phyloP scores from a whole-genome alignment of 2,888 invertebrate genomes.

The Aporophyla lueneburgensis region DNA sequence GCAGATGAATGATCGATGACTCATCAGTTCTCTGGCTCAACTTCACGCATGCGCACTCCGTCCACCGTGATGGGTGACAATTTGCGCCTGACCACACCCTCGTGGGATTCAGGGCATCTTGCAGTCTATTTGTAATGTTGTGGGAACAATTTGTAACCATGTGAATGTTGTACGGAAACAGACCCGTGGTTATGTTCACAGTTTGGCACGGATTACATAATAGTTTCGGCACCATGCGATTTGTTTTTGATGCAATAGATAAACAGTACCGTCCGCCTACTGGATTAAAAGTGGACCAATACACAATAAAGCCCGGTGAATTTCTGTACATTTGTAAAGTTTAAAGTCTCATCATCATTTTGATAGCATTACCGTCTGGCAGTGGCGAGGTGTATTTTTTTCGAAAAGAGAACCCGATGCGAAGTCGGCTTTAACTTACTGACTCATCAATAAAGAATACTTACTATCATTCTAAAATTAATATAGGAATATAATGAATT shows the following conservation, averaged over 20 bases:
- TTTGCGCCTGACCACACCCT: slow-evolving; percentile 51
- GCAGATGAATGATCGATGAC: slow-evolving; percentile 53
- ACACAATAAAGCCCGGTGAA: background rate
- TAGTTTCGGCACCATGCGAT: background rate
- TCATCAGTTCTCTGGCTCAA: slow-evolving; percentile 27
- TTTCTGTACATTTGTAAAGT: background rate
- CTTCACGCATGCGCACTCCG: slow-evolving; percentile 35
- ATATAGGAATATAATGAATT: too few species aligned
- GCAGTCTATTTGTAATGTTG: slow-evolving; percentile 42
- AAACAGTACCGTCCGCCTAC: background rate
- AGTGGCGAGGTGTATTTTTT: too few species aligned
- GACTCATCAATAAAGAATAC: too few species aligned
- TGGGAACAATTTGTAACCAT: slow-evolving; percentile 37
- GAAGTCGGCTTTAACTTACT: too few species aligned
- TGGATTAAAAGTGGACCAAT: background rate
- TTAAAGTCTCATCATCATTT: background rate
- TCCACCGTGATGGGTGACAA: slow-evolving; percentile 31
- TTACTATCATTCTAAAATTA: too few species aligned
- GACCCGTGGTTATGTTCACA: slow-evolving; percentile 24
- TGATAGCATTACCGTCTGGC: background rate
- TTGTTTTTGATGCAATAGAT: background rate
- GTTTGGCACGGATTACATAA: slow-evolving; percentile 19
- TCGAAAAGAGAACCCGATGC: too few species aligned
- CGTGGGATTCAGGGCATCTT: slow-evolving; percentile 56
- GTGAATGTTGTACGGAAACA: slow-evolving; percentile 38